A percentile compares a stretch with the other conserved stretches of the same genome.
phyloP scores from a whole-genome alignment of 2,888 invertebrate species.

The Diabrotica balteata region DNA sequence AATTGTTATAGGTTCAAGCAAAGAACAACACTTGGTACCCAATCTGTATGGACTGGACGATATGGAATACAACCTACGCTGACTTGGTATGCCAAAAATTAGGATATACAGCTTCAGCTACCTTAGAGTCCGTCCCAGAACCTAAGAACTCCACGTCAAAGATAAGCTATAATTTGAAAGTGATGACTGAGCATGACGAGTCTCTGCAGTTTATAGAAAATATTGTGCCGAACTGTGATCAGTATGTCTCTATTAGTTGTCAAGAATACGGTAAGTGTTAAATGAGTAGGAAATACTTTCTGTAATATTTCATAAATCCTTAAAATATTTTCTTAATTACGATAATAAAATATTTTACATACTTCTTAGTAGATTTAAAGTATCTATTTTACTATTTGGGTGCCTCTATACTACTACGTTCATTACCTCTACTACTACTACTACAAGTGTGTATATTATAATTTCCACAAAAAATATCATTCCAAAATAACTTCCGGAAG shows the following conservation, averaged over 20 bases:
- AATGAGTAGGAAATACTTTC: too few species aligned
- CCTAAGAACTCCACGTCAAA: conserved; percentile 29
- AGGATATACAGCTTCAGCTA: conserved; percentile 62
- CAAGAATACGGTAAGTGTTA: conserved; percentile 61
- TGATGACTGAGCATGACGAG: conserved; percentile 38
- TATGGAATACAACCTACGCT: conserved; percentile 64
- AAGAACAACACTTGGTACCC: conserved; percentile 56
- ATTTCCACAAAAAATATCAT: too few species aligned
- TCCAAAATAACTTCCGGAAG: too few species aligned
- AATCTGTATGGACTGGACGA: conserved; percentile 64
- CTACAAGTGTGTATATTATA: too few species aligned
- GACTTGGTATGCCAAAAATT: conserved; percentile 64
- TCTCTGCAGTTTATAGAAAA: conserved; percentile 60
- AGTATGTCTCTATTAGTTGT: conserved; percentile 64
- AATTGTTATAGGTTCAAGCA: conserved; percentile 38
- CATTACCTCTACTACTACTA: too few species aligned
- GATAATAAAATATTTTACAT: too few species aligned
- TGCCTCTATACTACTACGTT: too few species aligned
- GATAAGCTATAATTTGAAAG: conserved; percentile 44
- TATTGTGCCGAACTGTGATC: conserved; percentile 57
- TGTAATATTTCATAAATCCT: too few species aligned
- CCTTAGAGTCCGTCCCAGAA: conserved; percentile 52
- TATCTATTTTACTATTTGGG: too few species aligned
- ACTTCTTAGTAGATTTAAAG: too few species aligned
- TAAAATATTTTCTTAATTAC: too few species aligned